Conservation (phyloP, 2,113 vertebrate genomes). For the Sula dactylatra region DNA sequence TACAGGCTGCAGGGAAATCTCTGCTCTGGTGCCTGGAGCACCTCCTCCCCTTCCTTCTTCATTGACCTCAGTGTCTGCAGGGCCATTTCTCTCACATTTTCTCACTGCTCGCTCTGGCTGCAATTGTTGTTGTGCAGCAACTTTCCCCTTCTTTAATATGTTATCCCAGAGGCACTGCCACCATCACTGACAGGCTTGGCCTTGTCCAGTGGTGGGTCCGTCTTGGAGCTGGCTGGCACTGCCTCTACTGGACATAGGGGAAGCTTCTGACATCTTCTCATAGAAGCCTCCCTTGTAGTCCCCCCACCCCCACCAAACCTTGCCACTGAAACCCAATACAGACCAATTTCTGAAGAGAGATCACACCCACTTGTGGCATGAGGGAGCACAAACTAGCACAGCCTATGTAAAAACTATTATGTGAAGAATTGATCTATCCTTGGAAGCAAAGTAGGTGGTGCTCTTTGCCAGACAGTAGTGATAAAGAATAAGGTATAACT, state of each 20-base stretch:
- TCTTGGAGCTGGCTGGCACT: neutral
- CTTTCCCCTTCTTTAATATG: neutral
- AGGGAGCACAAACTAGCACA: neutral
- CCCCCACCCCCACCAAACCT: neutral
- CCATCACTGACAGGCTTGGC: fast-evolving
- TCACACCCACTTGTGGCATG: neutral
- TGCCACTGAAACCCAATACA: fast-evolving
- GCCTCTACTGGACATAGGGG: fast-evolving
- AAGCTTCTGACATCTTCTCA: neutral
- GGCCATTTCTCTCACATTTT: neutral
- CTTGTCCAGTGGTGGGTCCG: neutral
- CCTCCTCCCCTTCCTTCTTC: neutral
- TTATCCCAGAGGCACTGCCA: neutral
- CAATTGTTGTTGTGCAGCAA: neutral
- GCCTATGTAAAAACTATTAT: neutral
- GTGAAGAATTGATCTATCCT: neutral
- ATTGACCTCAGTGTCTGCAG: neutral
- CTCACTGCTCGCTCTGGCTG: no score
- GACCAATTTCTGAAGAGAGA: neutral
- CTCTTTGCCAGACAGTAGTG: neutral
- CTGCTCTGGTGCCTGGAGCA: fast-evolving
- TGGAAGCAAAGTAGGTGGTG: fast-evolving
- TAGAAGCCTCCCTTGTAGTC: neutral
- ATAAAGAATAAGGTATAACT: neutral
- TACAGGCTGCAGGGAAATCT: no score